These are phyloP conservation scores for Tethya wilhelma DNA, from an alignment of 37 sponge, comb jelly and placozoan species.

Conservation along the genomic window DNA sequence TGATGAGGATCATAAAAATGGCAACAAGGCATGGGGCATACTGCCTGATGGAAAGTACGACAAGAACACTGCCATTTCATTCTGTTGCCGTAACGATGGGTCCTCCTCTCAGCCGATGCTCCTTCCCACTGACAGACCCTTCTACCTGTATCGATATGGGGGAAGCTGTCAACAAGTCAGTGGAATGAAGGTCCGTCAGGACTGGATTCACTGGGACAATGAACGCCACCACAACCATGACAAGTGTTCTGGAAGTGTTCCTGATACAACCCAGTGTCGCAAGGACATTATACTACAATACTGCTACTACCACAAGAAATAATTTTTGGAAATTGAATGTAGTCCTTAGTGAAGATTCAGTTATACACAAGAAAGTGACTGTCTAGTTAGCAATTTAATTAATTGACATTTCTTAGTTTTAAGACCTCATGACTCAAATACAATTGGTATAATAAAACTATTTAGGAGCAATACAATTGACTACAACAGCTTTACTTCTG, in stretches of 20 bases:
- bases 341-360: no score
- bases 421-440: no score
- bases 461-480: no score
- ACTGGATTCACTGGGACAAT: constrained; percentile 33
- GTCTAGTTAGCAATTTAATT: no score
- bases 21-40: not conserved
- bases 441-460: no score
- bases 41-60: constrained; percentile 39
- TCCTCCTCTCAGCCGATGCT: not conserved
- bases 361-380: no score
- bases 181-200: constrained; percentile 6
- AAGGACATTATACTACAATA: constrained; percentile 17
- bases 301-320: constrained; percentile 43
- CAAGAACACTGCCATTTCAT: constrained; percentile 8
- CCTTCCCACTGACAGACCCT: constrained; percentile 31
- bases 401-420: no score
- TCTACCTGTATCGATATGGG: constrained; percentile 7
- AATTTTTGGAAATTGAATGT: no score
- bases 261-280: not conserved
- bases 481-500: no score
- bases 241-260: not conserved
- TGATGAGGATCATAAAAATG: constrained; percentile 25
- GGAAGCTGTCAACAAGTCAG: constrained; percentile 13
- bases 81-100: constrained; percentile 43
- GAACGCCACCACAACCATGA: constrained; percentile 17